Percentiles rank a stretch among this genome's conserved stretches.
Evolutionary conservation across 2,888 invertebrate genomes (phyloP).

Genomic region (Coleophora flavipennella): DNA sequence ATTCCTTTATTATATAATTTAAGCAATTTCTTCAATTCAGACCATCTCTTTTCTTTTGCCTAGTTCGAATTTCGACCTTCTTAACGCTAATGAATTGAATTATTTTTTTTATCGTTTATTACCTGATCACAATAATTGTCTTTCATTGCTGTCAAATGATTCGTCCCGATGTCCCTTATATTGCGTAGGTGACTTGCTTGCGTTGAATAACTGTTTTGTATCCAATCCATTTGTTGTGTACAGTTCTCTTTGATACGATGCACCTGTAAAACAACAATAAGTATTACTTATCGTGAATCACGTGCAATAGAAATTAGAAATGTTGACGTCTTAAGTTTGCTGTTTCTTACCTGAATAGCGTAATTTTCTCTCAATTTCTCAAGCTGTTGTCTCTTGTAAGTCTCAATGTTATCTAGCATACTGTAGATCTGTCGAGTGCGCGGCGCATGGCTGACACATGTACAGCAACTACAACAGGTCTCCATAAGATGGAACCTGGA

Average conservation of each 20-base stretch:
- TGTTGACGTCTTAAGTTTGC: no score
- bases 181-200: slow-evolving; percentile 90
- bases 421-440: slow-evolving; percentile 87
- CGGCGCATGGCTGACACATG: slow-evolving; percentile 80
- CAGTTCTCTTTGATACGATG: slow-evolving; percentile 95
- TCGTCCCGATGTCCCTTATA: slow-evolving; percentile 92
- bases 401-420: slow-evolving; percentile 92
- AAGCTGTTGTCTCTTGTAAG: slow-evolving; percentile 90
- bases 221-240: slow-evolving; percentile 93
- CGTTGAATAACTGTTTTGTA: slow-evolving; percentile 90
- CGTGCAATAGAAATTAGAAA: no score
- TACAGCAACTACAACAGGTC: slow-evolving; percentile 86
- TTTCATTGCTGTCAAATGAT: slow-evolving; percentile 85
- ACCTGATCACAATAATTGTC: slow-evolving; percentile 97
- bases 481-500: slow-evolving; percentile 79
- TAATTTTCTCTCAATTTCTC: slow-evolving; percentile 93
- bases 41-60: no score
- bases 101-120: background rate
- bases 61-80: no score
- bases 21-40: no score
- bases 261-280: slow-evolving; percentile 67
- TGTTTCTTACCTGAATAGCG: slow-evolving; percentile 80
- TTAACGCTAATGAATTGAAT: background rate
- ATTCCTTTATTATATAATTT: no score
- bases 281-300: background rate